These are phyloP conservation scores for Hydractinia symbiolongicarpus DNA, from an alignment of 30 jellyfish, hydroid and myxozoan genomes.

Conservation along the genomic window DNA sequence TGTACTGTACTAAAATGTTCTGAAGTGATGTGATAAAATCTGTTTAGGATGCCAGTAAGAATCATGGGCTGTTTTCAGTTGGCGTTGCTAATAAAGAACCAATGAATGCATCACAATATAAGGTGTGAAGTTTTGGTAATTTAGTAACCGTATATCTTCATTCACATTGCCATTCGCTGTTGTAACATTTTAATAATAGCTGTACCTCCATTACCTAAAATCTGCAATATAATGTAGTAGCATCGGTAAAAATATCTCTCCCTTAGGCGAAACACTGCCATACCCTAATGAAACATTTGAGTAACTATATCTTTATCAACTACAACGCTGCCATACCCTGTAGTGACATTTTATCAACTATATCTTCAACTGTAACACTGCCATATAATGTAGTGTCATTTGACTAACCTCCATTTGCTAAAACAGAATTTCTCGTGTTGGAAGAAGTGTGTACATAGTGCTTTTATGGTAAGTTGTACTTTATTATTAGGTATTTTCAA, in stretches of 20 bases:
- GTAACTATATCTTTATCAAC: too few relatives aligned
- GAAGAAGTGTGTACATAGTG: background rate
- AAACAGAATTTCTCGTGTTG: background rate
- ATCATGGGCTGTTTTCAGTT: constrained; percentile 20
- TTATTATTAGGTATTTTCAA: constrained; percentile 63
- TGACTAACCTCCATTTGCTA: background rate
- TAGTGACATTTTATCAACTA: too few relatives aligned
- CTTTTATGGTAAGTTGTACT: background rate
- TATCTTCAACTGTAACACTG: background rate
- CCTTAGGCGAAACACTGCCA: too few relatives aligned
- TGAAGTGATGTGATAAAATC: background rate
- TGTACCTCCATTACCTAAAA: background rate
- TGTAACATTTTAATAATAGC: background rate
- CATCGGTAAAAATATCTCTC: too few relatives aligned
- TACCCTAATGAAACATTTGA: too few relatives aligned
- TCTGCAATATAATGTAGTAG: background rate
- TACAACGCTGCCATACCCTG: too few relatives aligned
- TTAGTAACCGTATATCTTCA: background rate
- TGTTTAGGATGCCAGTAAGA: constrained; percentile 46
- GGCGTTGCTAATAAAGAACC: constrained; percentile 25
- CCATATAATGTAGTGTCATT: background rate
- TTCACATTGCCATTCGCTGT: background rate
- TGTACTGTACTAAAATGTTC: too few relatives aligned
- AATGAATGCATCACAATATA: constrained; percentile 55
- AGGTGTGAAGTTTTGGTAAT: constrained; percentile 27